Evolutionary conservation across 2,888 invertebrate species (phyloP).

Genomic region (Argynnis bischoffii): DNA sequence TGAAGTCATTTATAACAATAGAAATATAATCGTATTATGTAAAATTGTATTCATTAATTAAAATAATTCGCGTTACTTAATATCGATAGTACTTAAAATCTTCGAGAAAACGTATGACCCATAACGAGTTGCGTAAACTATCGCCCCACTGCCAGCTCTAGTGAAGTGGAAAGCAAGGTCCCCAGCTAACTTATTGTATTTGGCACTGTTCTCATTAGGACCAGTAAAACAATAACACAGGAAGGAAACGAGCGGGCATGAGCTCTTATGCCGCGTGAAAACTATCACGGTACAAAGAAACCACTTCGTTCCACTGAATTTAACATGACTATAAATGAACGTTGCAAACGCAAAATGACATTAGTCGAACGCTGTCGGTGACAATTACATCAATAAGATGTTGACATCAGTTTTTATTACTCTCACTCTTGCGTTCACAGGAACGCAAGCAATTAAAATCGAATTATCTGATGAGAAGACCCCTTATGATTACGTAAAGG

Average conservation of each 20-base stretch:
- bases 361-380: constrained; percentile 68
- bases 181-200: constrained; percentile 73
- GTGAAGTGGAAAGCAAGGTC: constrained; percentile 82
- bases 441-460: constrained; percentile 53
- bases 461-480: constrained; percentile 70
- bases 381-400: constrained; percentile 65
- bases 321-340: constrained; percentile 76
- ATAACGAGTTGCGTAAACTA: constrained; percentile 69
- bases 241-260: constrained; percentile 75
- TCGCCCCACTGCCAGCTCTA: constrained; percentile 71
- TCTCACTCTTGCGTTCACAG: constrained; percentile 54
- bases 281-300: constrained; percentile 70
- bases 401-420: constrained; percentile 55
- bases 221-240: constrained; percentile 80
- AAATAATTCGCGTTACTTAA: constrained; percentile 13
- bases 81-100: constrained; percentile 34
- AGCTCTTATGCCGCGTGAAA: constrained; percentile 62
- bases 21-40: neutral
- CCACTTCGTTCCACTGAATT: constrained; percentile 73
- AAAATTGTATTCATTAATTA: constrained; percentile 1
- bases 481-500: constrained; percentile 74
- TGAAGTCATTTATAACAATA: too few species aligned
- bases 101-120: constrained; percentile 69
- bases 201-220: constrained; percentile 73
- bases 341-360: constrained; percentile 69